A percentile compares a stretch with the other conserved stretches of the same genome.
Evolutionary conservation across 2,888 invertebrate species (phyloP).

Genomic region (Panzeria rudis): DNA sequence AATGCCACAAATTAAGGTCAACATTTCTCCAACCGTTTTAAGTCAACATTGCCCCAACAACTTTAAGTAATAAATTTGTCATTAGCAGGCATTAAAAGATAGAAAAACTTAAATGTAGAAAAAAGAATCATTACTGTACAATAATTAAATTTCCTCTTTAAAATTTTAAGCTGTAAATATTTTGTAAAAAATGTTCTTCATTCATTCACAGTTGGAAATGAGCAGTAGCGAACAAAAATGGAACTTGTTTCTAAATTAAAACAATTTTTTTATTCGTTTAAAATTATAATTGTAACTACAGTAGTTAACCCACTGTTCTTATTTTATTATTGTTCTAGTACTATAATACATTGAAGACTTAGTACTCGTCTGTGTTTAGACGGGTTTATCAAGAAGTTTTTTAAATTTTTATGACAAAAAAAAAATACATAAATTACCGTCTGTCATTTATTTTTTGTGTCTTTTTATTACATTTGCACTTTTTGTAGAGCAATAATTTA

Average conservation of each 20-base stretch:
- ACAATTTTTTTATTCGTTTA: neutral
- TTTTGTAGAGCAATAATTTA: conserved; percentile 38
- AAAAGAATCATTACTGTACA: conserved; percentile 23
- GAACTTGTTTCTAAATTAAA: conserved; percentile 43
- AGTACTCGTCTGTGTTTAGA: neutral
- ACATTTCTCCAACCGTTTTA: neutral
- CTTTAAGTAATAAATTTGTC: conserved; percentile 47
- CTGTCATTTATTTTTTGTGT: neutral
- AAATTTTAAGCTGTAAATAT: conserved; percentile 10
- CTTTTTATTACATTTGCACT: conserved; percentile 1
- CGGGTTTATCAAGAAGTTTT: conserved; percentile 14
- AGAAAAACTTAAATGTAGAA: conserved; percentile 2
- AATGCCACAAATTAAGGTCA: conserved; percentile 50
- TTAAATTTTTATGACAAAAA: neutral
- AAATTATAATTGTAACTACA: neutral
- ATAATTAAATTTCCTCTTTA: conserved; percentile 3
- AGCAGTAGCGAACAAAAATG: conserved; percentile 1
- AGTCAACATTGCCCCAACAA: conserved; percentile 20
- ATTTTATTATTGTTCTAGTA: conserved; percentile 8
- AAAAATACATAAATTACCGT: conserved; percentile 7
- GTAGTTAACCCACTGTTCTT: conserved; percentile 56
- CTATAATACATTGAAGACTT: neutral
- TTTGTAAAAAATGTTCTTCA: neutral
- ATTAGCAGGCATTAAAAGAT: conserved; percentile 32
- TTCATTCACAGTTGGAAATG: neutral